Evolutionary conservation across 2,113 vertebrate genomes (phyloP).

Genomic region (Microtus pennsylvanicus): DNA sequence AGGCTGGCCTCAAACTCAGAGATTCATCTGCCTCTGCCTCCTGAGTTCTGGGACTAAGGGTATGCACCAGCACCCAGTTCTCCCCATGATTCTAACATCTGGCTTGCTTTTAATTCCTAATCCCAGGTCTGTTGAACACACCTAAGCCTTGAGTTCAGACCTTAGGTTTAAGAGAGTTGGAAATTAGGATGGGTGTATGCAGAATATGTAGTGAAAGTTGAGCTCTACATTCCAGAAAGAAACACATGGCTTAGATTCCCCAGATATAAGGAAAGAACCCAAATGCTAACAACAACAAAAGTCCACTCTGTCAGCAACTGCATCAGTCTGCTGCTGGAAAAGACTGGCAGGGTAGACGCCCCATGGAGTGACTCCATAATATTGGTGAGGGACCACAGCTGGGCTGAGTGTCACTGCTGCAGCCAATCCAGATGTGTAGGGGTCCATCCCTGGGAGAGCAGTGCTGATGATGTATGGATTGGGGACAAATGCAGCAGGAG

Average conservation of each 20-base stretch:
- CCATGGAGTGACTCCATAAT: constrained; percentile 99
- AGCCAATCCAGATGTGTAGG: constrained; percentile 96
- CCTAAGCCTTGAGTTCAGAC: not conserved
- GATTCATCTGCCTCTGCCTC: not conserved
- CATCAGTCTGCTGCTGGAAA: constrained; percentile 99
- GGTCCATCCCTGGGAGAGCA: constrained; percentile 96
- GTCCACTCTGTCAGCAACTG: constrained; percentile 73
- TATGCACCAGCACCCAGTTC: not conserved
- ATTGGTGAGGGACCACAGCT: constrained; percentile 98
- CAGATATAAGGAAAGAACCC: not conserved
- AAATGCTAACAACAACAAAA: not conserved
- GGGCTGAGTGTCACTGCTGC: constrained; percentile 49
- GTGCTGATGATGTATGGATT: constrained; percentile 99
- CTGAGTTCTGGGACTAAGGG: not conserved
- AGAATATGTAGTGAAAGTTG: not conserved
- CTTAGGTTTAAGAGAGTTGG: not conserved
- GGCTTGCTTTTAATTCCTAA: not conserved
- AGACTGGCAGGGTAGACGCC: constrained; percentile 99
- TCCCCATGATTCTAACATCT: not conserved
- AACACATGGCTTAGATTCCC: not conserved
- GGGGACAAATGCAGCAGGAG: constrained; percentile 97
- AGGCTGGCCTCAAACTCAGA: not conserved
- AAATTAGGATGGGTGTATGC: not conserved
- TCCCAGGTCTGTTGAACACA: not conserved
- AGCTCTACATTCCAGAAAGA: not conserved